Evolutionary conservation across 1,140 invertebrate genomes (phyloP).

Genomic region (Aphaenogaster floridana): DNA sequence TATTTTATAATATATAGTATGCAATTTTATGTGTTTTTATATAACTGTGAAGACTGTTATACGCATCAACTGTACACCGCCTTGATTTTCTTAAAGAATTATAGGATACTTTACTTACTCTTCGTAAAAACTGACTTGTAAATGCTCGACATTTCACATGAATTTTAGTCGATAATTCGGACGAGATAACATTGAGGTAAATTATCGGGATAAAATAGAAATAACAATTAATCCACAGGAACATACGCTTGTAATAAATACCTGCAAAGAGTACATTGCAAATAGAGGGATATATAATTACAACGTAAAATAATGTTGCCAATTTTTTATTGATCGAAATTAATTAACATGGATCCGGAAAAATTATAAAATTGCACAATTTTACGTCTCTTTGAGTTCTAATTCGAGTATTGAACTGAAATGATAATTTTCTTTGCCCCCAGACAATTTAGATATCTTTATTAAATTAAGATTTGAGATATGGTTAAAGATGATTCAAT

Average conservation of each 20-base stretch:
- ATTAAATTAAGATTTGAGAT: conserved; percentile 13
- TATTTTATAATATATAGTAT: not conserved
- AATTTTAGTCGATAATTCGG: conserved; percentile 62
- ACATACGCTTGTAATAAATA: conserved; percentile 29
- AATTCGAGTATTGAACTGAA: not conserved
- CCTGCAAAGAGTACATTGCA: not conserved
- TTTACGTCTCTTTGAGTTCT: not conserved
- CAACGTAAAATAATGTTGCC: not conserved
- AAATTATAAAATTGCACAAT: not conserved
- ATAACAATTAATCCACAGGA: conserved; percentile 9
- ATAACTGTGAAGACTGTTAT: not conserved
- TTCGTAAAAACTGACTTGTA: conserved; percentile 42
- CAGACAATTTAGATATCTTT: not conserved
- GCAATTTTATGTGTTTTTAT: not conserved
- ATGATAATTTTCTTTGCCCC: not conserved
- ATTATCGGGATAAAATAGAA: conserved; percentile 50
- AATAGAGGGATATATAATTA: not conserved
- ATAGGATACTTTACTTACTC: not conserved
- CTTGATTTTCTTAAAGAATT: conserved; percentile 31
- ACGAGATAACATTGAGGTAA: conserved; percentile 31
- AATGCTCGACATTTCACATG: conserved; percentile 53
- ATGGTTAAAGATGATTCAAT: not conserved
- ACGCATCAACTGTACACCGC: not conserved
- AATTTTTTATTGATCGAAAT: not conserved
- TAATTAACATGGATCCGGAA: not conserved